A percentile compares a stretch with the other conserved stretches of the same genome.
Evolutionary conservation across 1,140 invertebrate genomes (phyloP).

Genomic region (Colletes latitarsis): DNA sequence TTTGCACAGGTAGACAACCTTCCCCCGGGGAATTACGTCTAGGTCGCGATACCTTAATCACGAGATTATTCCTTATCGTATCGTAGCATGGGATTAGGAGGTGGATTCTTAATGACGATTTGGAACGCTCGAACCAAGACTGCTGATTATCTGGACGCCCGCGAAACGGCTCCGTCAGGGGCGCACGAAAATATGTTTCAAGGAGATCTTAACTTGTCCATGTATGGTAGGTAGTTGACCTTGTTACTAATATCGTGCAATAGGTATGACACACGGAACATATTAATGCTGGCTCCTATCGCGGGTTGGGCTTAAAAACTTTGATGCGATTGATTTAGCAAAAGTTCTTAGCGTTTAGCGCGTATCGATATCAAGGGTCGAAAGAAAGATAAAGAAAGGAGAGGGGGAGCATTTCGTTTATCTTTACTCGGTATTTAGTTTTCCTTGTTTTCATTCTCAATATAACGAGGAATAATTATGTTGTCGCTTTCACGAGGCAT

Average conservation of each 20-base stretch:
- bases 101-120: constrained; percentile 90
- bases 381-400: too few relatives aligned
- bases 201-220: constrained; percentile 80
- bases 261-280: too few relatives aligned
- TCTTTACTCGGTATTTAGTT: too few relatives aligned
- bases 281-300: background rate
- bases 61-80: background rate
- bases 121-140: constrained; percentile 83
- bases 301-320: too few relatives aligned
- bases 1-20: constrained; percentile 83
- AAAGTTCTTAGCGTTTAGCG: too few relatives aligned
- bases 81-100: constrained; percentile 88
- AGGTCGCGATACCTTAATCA: background rate
- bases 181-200: constrained; percentile 85
- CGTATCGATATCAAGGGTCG: too few relatives aligned
- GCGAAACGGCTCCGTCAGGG: constrained; percentile 85
- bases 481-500: too few relatives aligned
- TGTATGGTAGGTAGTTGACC: constrained; percentile 75
- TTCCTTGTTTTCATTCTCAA: too few relatives aligned
- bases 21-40: too few relatives aligned
- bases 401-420: too few relatives aligned
- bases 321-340: too few relatives aligned
- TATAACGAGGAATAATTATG: too few relatives aligned
- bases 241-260: background rate
- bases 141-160: constrained; percentile 83